Evolutionary conservation across 2,113 vertebrate genomes (phyloP).

Genomic region (Odontophorus gujanensis): DNA sequence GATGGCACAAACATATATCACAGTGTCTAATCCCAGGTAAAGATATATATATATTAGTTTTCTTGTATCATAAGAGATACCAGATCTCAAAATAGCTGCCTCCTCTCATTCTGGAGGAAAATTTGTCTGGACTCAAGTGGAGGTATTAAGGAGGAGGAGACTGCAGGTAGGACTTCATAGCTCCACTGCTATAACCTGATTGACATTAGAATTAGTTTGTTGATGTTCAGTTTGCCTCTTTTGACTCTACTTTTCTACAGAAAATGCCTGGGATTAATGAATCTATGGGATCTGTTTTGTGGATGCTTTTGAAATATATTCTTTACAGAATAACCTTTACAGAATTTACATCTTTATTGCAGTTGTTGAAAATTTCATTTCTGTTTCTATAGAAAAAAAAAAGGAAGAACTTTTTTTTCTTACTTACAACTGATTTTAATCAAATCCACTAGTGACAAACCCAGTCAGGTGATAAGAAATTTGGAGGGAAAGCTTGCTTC

Average conservation of each 20-base stretch:
- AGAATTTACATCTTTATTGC: neutral
- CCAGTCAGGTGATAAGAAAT: neutral
- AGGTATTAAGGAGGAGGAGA: neutral
- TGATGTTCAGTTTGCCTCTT: neutral
- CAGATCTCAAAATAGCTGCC: neutral
- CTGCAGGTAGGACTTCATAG: neutral
- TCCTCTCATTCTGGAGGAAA: neutral
- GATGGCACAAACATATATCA: neutral
- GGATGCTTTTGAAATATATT: neutral
- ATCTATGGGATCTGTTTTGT: neutral
- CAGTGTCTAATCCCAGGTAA: neutral
- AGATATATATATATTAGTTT: neutral
- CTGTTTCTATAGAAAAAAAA: neutral
- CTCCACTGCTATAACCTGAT: neutral
- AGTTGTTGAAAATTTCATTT: neutral
- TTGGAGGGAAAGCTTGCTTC: neutral
- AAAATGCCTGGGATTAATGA: neutral
- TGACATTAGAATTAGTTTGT: neutral
- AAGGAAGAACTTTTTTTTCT: fast-evolving
- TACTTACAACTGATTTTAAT: neutral
- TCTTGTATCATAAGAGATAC: neutral
- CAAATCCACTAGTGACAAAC: neutral
- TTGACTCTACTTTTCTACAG: neutral
- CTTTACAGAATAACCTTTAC: neutral
- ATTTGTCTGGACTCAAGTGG: neutral